phyloP scores from a whole-genome alignment of 30 jellyfish, hydroid and myxozoan genomes.

The Catostylus mosaicus region DNA sequence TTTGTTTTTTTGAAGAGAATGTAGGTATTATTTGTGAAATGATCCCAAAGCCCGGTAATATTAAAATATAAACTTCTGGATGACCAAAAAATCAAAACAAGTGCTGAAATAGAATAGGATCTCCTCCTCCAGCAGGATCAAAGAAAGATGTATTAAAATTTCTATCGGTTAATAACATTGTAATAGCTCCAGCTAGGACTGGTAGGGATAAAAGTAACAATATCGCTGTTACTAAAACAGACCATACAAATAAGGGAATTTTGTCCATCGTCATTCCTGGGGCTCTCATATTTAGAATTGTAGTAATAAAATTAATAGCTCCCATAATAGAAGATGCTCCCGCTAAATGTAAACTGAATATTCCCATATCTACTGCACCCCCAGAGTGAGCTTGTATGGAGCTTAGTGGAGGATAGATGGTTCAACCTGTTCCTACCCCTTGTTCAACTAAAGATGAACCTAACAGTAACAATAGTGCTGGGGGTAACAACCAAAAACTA shows the following conservation, averaged over 20 bases:
- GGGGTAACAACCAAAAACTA: constrained; percentile 79
- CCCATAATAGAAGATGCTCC: constrained; percentile 83
- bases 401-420: constrained; percentile 79
- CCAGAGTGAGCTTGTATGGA: constrained; percentile 77
- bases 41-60: constrained; percentile 81
- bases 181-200: constrained; percentile 86
- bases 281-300: constrained; percentile 81
- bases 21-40: constrained; percentile 77
- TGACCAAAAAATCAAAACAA: constrained; percentile 84
- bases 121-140: constrained; percentile 96
- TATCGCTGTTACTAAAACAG: constrained; percentile 72
- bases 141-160: constrained; percentile 75
- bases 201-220: constrained; percentile 67
- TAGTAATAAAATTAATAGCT: constrained; percentile 74
- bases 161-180: constrained; percentile 83
- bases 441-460: constrained; percentile 72
- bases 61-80: constrained; percentile 79
- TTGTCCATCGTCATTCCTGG: constrained; percentile 75
- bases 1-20: constrained; percentile 63
- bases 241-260: constrained; percentile 77
- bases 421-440: constrained; percentile 92
- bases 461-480: constrained; percentile 52
- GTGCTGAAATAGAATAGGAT: constrained; percentile 74
- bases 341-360: constrained; percentile 74
- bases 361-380: constrained; percentile 84